Evolutionary conservation across 2,888 invertebrate species (phyloP).

Genomic region (Meandrusa payeni): DNA sequence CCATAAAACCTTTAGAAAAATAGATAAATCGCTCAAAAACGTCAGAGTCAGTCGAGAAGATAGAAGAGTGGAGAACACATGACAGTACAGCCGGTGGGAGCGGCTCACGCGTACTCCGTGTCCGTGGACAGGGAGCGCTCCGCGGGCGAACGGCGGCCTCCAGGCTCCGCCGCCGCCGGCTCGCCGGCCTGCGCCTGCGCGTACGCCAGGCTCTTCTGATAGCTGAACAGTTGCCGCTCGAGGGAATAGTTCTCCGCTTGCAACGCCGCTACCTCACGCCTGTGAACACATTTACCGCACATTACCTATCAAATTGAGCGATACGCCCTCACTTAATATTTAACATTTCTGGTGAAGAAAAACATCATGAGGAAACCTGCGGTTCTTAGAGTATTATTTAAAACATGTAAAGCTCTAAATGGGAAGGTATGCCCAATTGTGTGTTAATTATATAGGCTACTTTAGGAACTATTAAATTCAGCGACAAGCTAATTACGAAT

Average conservation of each 20-base stretch:
- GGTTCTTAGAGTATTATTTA: too few species aligned
- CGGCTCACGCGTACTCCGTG: constrained; percentile 86
- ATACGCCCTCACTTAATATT: too few species aligned
- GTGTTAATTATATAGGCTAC: too few species aligned
- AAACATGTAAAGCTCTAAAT: too few species aligned
- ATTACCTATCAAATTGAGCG: not conserved
- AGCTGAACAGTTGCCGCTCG: constrained; percentile 90
- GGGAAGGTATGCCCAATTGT: too few species aligned
- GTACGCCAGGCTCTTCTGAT: constrained; percentile 89
- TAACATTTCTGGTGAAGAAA: too few species aligned
- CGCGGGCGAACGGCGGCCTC: constrained; percentile 72
- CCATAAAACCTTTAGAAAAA: constrained; percentile 80
- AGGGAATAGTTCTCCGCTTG: constrained; percentile 92
- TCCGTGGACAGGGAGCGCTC: constrained; percentile 84
- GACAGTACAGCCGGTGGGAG: constrained; percentile 27
- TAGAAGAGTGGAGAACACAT: constrained; percentile 57
- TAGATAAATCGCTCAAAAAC: constrained; percentile 81
- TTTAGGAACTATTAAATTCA: too few species aligned
- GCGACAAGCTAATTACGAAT: too few species aligned
- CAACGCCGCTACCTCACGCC: constrained; percentile 88
- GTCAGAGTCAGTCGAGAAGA: constrained; percentile 78
- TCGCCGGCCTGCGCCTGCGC: constrained; percentile 84
- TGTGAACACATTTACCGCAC: constrained; percentile 53
- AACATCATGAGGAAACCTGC: too few species aligned
- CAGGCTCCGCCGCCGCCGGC: constrained; percentile 55